Evolutionary conservation across 92 coral and sea anemone species (phyloP).

Genomic region (Umimayanthus chanpuru): DNA sequence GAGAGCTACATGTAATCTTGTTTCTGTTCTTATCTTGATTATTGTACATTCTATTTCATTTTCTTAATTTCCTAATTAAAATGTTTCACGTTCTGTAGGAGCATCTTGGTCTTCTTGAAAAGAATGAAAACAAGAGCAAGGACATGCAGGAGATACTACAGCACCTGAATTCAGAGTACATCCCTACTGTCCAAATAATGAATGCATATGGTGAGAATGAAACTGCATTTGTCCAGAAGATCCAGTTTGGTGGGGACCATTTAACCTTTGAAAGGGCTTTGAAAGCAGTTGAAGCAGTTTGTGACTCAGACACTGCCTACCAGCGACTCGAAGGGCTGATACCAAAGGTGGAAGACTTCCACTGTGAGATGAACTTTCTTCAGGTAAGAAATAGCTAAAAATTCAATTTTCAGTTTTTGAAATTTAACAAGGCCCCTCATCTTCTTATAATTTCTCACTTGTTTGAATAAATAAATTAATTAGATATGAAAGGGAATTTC

Average conservation of each 20-base stretch:
- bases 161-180: constrained; percentile 34
- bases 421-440: too few relatives aligned
- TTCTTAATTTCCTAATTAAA: too few relatives aligned
- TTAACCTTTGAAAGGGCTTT: constrained; percentile 47
- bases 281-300: constrained; percentile 38
- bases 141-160: constrained; percentile 48
- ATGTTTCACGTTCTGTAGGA: not conserved
- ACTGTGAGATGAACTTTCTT: constrained; percentile 55
- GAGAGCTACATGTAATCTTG: too few relatives aligned
- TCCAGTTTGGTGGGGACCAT: constrained; percentile 53
- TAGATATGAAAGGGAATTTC: too few relatives aligned
- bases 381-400: not conserved
- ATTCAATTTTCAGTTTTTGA: too few relatives aligned
- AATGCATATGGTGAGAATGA: not conserved
- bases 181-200: not conserved
- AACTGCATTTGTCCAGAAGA: constrained; percentile 27
- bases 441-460: too few relatives aligned
- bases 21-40: too few relatives aligned
- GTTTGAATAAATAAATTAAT: too few relatives aligned
- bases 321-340: constrained; percentile 47
- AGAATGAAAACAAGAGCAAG: too few relatives aligned
- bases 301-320: constrained; percentile 46
- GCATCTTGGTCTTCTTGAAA: constrained; percentile 42
- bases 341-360: constrained; percentile 44
- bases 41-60: too few relatives aligned